These are phyloP conservation scores for Drosophila teissieri DNA, from an alignment of 1,140 invertebrate genomes.

Conservation along the genomic window DNA sequence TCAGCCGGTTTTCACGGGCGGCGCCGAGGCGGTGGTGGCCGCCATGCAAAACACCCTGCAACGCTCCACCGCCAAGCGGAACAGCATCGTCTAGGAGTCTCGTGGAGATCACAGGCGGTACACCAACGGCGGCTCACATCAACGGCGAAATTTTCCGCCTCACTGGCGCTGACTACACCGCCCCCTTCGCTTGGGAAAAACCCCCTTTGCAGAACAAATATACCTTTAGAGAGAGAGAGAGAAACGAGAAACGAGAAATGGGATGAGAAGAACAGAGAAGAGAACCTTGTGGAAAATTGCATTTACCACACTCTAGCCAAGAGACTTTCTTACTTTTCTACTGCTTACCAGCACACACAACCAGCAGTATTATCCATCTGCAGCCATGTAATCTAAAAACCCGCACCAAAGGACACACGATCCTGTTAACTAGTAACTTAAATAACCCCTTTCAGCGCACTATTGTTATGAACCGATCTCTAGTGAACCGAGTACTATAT, in stretches of 20 bases:
- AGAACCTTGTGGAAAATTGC: slow-evolving; percentile 54
- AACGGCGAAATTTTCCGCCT: slow-evolving; percentile 16
- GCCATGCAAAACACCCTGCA: slow-evolving; percentile 77
- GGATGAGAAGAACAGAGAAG: too few species aligned
- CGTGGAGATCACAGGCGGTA: background rate
- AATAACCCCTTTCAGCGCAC: slow-evolving; percentile 26
- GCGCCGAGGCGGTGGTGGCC: slow-evolving; percentile 76
- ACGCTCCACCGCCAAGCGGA: slow-evolving; percentile 69
- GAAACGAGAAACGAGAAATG: too few species aligned
- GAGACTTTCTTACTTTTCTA: slow-evolving; percentile 72
- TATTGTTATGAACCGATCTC: slow-evolving; percentile 38
- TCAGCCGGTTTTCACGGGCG: slow-evolving; percentile 75
- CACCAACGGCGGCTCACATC: background rate
- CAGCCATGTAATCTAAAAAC: slow-evolving; percentile 27
- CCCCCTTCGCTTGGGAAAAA: slow-evolving; percentile 22
- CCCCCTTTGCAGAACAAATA: background rate
- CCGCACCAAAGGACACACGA: slow-evolving; percentile 71
- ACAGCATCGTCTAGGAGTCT: slow-evolving; percentile 68
- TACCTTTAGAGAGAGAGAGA: background rate
- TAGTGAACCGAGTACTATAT: background rate
- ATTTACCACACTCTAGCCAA: slow-evolving; percentile 55
- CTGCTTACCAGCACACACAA: slow-evolving; percentile 23
- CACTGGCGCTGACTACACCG: slow-evolving; percentile 9
- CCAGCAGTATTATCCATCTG: slow-evolving; percentile 30
- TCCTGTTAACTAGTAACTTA: slow-evolving; percentile 57